Percentiles rank a stretch among this genome's conserved stretches.
Evolutionary conservation across 2,797 vertebrate species (phyloP).

Genomic region (Parauchenoglanis ngamensis): DNA sequence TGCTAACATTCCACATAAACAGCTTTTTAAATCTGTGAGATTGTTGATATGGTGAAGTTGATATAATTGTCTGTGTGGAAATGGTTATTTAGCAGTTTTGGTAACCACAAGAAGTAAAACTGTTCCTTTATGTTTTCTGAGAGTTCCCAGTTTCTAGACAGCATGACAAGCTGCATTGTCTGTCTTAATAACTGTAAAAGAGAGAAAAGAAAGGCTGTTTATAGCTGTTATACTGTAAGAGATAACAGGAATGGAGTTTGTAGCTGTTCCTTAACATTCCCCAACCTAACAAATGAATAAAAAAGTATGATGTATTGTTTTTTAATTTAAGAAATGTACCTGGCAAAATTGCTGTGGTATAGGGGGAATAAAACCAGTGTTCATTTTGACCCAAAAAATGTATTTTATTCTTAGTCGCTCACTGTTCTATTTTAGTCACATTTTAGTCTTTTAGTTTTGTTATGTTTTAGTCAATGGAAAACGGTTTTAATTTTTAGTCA

Average conservation of each 20-base stretch:
- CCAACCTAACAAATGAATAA: neutral
- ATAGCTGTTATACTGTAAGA: neutral
- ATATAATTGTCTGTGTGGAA: neutral
- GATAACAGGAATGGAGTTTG: neutral
- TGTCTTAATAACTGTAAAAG: neutral
- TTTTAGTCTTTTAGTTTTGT: too few species aligned
- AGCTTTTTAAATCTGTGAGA: neutral
- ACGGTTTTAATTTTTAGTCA: too few species aligned
- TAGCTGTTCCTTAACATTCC: neutral
- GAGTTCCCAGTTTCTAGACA: neutral
- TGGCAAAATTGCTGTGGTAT: neutral
- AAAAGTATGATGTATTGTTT: neutral
- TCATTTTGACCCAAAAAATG: too few species aligned
- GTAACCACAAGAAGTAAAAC: neutral
- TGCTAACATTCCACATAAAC: neutral
- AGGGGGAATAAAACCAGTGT: too few species aligned
- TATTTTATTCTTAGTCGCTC: too few species aligned
- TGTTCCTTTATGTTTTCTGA: neutral
- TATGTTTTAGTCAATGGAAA: too few species aligned
- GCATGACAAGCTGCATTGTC: neutral
- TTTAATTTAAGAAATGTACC: neutral
- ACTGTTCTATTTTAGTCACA: too few species aligned
- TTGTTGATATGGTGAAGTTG: neutral
- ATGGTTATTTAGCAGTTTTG: neutral
- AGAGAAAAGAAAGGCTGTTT: neutral